These are phyloP conservation scores for Eristalis intricaria DNA, from an alignment of 2,888 invertebrate species.

Conservation along the genomic window DNA sequence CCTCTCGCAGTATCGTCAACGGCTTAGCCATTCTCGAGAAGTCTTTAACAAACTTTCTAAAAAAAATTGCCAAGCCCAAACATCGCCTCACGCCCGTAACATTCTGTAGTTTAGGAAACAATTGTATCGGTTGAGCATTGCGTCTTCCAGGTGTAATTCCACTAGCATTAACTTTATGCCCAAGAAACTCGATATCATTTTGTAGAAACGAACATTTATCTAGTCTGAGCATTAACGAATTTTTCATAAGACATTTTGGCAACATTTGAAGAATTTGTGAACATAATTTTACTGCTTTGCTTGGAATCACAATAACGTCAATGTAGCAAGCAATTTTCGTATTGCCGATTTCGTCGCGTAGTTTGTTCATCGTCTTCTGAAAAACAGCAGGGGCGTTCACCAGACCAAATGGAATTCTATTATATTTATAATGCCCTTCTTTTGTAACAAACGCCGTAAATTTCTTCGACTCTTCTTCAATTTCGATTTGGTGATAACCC, in stretches of 20 bases:
- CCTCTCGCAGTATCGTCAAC: background rate
- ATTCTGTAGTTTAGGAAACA: background rate
- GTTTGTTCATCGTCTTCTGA: too few relatives aligned
- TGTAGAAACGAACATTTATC: background rate
- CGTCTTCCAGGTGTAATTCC: background rate
- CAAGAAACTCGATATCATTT: constrained; percentile 1
- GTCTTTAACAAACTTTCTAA: constrained; percentile 11
- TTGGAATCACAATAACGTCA: constrained; percentile 38
- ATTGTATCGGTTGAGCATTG: background rate
- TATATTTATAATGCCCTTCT: constrained; percentile 64
- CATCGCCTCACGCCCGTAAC: constrained; percentile 1
- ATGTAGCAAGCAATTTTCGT: constrained; percentile 1
- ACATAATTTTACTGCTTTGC: constrained; percentile 17
- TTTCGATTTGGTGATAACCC: constrained; percentile 75
- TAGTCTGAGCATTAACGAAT: background rate
- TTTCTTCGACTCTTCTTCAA: constrained; percentile 55
- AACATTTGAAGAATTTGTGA: constrained; percentile 18
- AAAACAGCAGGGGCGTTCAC: too few relatives aligned
- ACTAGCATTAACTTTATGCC: background rate
- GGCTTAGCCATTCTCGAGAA: background rate
- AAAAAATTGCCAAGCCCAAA: constrained; percentile 5
- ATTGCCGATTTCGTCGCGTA: background rate
- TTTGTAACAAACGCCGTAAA: constrained; percentile 60
- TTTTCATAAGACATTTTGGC: background rate
- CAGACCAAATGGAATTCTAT: constrained; percentile 69